Evolutionary conservation across 2,888 invertebrate genomes (phyloP), one percentile per base, ranked within the genome.

Genomic region (Bellardia pandia): DNA sequence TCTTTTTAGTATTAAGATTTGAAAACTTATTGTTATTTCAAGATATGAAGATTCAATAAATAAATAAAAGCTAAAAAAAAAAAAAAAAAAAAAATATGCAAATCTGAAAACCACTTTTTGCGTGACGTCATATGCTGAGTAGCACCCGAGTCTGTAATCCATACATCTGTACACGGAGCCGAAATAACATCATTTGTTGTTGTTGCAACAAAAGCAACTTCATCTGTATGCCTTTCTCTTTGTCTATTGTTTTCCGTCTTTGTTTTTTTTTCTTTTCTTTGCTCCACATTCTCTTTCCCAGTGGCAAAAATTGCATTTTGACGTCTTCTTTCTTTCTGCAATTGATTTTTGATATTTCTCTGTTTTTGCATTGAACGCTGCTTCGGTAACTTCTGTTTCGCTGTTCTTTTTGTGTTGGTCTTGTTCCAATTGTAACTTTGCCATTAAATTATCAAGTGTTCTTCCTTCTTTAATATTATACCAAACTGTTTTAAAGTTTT

Each of bases 401-500:
- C 23, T 23, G 23, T 23, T 23, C 23, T 72, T 81, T 42, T 81
- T 79, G 33, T 66, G 16, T 30, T 85, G 72, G 53, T 71, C 71
- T 86, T 86, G 66, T 62, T 77, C 77, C n/a, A 81, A 23, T 48
- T 81, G 40, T 40, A 40, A 40, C 40, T 40, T 40, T 40, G 40
- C 40, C 40, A 40, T 40, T 40, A 40, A 40, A 40, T 40, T 40
- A 5, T 40, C 40, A 40, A 40, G 40, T 40, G 40, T 40, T 40
- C 40, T 40, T 3, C 40, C 40, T 40, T 40, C 40, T 40, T 40
- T 40, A 40, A 40, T 40, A 40, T 40, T 40, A 40, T 40, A 40
- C 40, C 40, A 40, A 40, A 40, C 40, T 40, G 86, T 89, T 77
- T 86, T 84, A 69, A 86, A 89, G 72, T 89, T 88, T 42, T 83